phyloP scores from a whole-genome alignment of 2,113 vertebrate species.

The Ahaetulla prasina region DNA sequence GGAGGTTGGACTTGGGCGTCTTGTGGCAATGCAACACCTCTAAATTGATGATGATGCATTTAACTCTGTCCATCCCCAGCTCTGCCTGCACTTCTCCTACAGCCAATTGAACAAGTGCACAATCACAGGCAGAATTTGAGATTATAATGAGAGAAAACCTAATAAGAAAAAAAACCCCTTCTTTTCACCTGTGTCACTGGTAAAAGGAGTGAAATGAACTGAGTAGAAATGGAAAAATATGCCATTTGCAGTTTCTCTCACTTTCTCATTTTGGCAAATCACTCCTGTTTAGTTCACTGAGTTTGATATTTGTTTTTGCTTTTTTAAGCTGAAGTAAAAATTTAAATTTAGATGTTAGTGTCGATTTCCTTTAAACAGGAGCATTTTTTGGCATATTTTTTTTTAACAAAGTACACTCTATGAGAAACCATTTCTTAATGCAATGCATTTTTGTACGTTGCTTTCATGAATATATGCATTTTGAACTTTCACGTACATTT shows the following conservation, averaged over 20 bases:
- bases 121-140: not conserved
- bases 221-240: not conserved
- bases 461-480: not conserved
- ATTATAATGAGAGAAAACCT: constrained; percentile 38
- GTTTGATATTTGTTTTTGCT: not conserved
- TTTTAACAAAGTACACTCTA: not conserved
- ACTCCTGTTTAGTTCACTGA: not conserved
- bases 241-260: not conserved
- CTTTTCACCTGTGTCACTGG: not conserved
- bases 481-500: not conserved
- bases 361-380: not conserved
- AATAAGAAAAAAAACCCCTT: constrained; percentile 48
- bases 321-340: not conserved
- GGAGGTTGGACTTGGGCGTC: not conserved
- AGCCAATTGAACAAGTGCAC: not conserved
- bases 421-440: not conserved
- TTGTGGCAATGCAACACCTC: not conserved
- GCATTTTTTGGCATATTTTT: not conserved
- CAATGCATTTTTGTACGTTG: not conserved
- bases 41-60: not conserved
- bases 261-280: not conserved
- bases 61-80: not conserved
- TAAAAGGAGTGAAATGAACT: not conserved
- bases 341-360: not conserved
- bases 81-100: not conserved